Percentiles rank a stretch among this genome's conserved stretches.
phyloP scores from a whole-genome alignment of 2,888 invertebrate genomes.

The Tachystola acroxantha region DNA sequence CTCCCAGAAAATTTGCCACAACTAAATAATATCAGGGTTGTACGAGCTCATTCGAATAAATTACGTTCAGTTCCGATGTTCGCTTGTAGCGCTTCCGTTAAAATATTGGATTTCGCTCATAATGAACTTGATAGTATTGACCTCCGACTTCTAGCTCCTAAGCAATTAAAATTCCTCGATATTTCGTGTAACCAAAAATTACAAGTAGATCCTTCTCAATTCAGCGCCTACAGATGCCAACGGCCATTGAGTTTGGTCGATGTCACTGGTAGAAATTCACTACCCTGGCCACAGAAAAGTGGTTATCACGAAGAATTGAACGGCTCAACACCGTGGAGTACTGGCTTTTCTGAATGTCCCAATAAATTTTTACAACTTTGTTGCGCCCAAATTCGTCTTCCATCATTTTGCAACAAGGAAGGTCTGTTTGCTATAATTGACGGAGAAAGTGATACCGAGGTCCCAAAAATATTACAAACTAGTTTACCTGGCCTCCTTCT shows the following conservation, averaged over 20 bases:
- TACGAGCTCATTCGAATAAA: constrained; percentile 90
- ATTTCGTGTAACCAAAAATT: constrained; percentile 90
- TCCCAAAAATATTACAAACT: constrained; percentile 84
- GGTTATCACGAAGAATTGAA: constrained; percentile 76
- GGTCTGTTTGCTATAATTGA: constrained; percentile 91
- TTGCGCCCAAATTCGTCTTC: constrained; percentile 86
- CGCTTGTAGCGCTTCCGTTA: constrained; percentile 84
- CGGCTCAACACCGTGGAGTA: constrained; percentile 83
- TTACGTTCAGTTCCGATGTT: constrained; percentile 86
- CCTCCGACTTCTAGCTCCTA: constrained; percentile 85
- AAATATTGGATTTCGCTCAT: constrained; percentile 90
- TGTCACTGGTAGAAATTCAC: constrained; percentile 87
- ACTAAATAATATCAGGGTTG: constrained; percentile 83
- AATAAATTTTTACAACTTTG: constrained; percentile 85
- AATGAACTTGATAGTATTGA: constrained; percentile 90
- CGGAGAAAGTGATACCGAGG: constrained; percentile 84
- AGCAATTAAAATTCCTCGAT: constrained; percentile 90
- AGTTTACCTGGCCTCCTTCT: constrained; percentile 87
- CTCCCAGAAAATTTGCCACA: constrained; percentile 87
- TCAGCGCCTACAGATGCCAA: constrained; percentile 87
- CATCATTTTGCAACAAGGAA: constrained; percentile 88
- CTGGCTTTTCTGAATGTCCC: constrained; percentile 92
- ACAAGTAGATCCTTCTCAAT: constrained; percentile 90
- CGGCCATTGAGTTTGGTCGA: constrained; percentile 90
- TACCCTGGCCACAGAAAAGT: constrained; percentile 77